Evolutionary conservation across 2,888 invertebrate genomes (phyloP), one percentile per base, ranked within the genome.

Genomic region (Alsophila aescularia): DNA sequence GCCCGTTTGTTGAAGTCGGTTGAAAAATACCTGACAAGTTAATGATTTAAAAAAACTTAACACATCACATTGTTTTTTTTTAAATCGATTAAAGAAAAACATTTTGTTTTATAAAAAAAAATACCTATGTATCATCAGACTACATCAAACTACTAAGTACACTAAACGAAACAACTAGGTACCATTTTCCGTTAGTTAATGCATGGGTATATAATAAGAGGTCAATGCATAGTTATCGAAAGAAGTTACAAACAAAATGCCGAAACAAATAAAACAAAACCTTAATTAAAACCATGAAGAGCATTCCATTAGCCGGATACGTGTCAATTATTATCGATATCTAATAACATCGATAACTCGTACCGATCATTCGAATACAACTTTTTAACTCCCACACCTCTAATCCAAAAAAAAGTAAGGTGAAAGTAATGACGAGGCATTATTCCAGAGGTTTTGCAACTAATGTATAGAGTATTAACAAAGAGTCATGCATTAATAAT

Each of bases 261-360:
- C 45, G 18, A 34, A 21, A 21, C 32, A 12, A 54, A 49, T 12
- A 50, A 50, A 41, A 45, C 39, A 49, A 55, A 44, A 39, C 16
- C 13, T 45, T 55, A 58, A 62, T 64, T 62, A 64, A 60, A 61
- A 52, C 18, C 49, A 41, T 31, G 39, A 42, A 51, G 47, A 50
- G 58, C 50, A 58, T 52, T 62, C 68, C 68, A 68, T 68, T 68
- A 68, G 62, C 34, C 45, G 41, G 52, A 40, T 55, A 59, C 47
- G 60, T 66, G 63, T 69, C 67, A 67, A 64, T 67, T 62, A 60
- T 62, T 62, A 60, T 66, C 66, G 62, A 58, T 65, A 60, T 55
- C 58, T 67, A 65, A 66, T 37, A 53, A 31, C 48, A 53, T 69
- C 64, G 62, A 66, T 64, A 57, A 54, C 41, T 29, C 54, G 52